Conservation (phyloP, 1,140 invertebrate genomes). For the Polypedilum pembai region DNA sequence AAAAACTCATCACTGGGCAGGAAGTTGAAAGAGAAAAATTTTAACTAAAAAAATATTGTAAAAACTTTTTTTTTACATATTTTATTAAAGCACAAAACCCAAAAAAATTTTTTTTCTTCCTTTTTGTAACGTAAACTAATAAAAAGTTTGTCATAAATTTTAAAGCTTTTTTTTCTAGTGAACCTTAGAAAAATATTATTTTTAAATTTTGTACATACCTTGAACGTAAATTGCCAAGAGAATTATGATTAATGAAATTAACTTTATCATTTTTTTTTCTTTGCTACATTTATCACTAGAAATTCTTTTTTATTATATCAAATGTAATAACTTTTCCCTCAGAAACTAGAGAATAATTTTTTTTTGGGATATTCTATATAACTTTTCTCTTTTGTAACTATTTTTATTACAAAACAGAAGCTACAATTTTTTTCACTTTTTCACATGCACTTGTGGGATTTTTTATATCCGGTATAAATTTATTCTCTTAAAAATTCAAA, state of each 20-base stretch:
- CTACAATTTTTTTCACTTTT: neutral
- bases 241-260: conserved; percentile 15
- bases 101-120: no score
- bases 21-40: no score
- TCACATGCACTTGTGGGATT: neutral
- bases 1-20: no score
- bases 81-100: no score
- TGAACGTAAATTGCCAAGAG: conserved; percentile 10
- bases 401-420: neutral
- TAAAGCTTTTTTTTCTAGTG: no score
- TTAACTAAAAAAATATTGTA: no score
- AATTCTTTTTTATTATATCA: neutral
- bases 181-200: no score
- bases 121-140: no score
- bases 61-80: no score
- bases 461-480: neutral
- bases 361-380: neutral
- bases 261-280: neutral
- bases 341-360: neutral
- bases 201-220: neutral
- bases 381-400: neutral
- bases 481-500: neutral
- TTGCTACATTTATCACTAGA: neutral
- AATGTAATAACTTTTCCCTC: neutral
- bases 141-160: no score